phyloP scores from a whole-genome alignment of 64 coral and sea anemone species.

The Cladopsammia gracilis region DNA sequence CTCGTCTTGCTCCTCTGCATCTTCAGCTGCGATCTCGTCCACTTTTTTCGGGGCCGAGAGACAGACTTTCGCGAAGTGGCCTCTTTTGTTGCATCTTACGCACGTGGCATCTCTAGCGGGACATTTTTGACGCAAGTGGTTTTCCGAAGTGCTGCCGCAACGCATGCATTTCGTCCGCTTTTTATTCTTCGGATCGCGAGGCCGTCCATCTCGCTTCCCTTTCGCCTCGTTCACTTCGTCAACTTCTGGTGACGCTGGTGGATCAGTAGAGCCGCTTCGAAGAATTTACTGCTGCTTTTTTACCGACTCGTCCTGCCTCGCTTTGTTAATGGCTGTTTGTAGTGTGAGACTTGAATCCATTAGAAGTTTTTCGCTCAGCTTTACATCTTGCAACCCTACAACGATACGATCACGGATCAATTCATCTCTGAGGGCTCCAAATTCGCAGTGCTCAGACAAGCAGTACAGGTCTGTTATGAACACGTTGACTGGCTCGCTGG shows the following conservation, averaged over 20 bases:
- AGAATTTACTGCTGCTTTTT: conserved; percentile 58
- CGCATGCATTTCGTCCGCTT: no score
- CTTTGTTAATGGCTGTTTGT: conserved; percentile 46
- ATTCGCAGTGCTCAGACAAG: conserved; percentile 29
- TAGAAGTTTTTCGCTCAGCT: conserved; percentile 36
- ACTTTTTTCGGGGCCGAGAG: no score
- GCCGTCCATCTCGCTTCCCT: neutral
- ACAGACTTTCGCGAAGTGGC: no score
- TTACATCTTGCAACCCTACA: conserved; percentile 29
- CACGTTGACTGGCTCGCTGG: conserved; percentile 8
- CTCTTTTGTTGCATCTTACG: conserved; percentile 48
- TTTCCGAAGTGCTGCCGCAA: no score
- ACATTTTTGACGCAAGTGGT: conserved; percentile 12
- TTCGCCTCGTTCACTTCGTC: conserved; percentile 24
- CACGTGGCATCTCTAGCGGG: conserved; percentile 38
- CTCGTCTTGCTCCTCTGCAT: neutral
- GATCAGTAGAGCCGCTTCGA: neutral
- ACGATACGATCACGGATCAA: conserved; percentile 66
- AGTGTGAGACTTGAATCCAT: conserved; percentile 7
- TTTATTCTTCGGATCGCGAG: neutral
- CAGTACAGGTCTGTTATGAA: conserved; percentile 44
- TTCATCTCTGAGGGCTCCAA: conserved; percentile 49
- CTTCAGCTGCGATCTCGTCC: no score
- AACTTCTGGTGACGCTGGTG: neutral
- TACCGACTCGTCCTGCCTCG: conserved; percentile 35